Evolutionary conservation across 2,797 vertebrate genomes (phyloP).

Genomic region (Cossypha niveicapilla): DNA sequence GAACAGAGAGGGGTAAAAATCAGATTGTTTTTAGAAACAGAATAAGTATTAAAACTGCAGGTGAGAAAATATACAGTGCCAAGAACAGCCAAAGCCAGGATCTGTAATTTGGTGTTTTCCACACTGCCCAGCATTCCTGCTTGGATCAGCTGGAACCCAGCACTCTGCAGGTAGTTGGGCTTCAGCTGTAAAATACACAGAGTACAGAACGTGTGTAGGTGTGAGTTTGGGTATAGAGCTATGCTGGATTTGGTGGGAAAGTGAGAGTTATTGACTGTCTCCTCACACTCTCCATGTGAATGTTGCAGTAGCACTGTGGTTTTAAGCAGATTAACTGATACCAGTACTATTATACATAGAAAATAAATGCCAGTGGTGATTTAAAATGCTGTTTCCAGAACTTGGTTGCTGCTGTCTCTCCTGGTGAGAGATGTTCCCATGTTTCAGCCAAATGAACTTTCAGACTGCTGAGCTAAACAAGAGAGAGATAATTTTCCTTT

Average conservation of each 20-base stretch:
- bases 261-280: neutral
- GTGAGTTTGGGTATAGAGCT: neutral
- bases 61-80: neutral
- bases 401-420: neutral
- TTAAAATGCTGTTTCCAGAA: constrained; percentile 3
- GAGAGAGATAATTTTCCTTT: neutral
- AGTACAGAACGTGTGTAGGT: accelerated
- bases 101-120: neutral
- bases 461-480: neutral
- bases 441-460: neutral
- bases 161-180: accelerated
- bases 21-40: neutral
- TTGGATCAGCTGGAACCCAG: neutral
- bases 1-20: neutral
- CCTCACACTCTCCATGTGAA: neutral
- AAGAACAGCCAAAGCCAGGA: neutral
- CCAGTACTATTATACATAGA: neutral
- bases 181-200: neutral
- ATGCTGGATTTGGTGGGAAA: neutral
- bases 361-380: neutral
- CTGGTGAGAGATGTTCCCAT: neutral
- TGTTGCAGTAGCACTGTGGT: neutral
- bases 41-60: neutral
- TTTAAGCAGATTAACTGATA: neutral
- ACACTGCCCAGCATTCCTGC: neutral